Conservation (phyloP, 2,113 vertebrate species). For the Malurus cyaneus region DNA sequence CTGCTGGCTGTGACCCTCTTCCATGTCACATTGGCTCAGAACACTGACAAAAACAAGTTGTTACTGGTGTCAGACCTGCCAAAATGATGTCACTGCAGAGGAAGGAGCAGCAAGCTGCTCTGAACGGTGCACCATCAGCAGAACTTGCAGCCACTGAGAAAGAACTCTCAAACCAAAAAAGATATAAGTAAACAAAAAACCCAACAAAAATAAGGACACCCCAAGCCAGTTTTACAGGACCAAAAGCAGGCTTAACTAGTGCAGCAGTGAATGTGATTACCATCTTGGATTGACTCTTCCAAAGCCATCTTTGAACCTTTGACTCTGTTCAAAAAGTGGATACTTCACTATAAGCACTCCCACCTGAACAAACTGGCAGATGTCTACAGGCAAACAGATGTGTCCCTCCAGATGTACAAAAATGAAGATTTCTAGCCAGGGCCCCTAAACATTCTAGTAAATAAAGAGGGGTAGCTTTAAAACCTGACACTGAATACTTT, state of each 20-base stretch:
- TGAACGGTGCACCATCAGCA: constrained; percentile 33
- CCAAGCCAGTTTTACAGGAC: not conserved
- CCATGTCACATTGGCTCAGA: constrained; percentile 33
- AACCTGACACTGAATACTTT: not conserved
- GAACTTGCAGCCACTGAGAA: not conserved
- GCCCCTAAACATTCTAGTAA: not conserved
- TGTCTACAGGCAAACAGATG: not conserved
- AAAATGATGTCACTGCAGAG: constrained; percentile 13
- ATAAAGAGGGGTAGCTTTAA: not conserved
- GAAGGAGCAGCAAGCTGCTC: not conserved
- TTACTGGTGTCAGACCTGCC: constrained; percentile 49
- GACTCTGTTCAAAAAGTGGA: not conserved
- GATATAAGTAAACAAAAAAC: not conserved
- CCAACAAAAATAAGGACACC: not conserved
- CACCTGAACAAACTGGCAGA: not conserved
- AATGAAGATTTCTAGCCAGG: not conserved
- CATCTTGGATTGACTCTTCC: not conserved
- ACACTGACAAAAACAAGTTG: constrained; percentile 51
- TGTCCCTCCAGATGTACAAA: not conserved
- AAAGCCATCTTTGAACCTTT: not conserved
- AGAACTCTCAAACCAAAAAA: not conserved
- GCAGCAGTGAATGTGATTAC: not conserved
- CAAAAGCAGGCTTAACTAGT: not conserved
- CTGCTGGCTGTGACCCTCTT: constrained; percentile 2
- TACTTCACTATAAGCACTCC: not conserved